phyloP scores from a whole-genome alignment of 2,113 vertebrate species.

The Balaeniceps rex region DNA sequence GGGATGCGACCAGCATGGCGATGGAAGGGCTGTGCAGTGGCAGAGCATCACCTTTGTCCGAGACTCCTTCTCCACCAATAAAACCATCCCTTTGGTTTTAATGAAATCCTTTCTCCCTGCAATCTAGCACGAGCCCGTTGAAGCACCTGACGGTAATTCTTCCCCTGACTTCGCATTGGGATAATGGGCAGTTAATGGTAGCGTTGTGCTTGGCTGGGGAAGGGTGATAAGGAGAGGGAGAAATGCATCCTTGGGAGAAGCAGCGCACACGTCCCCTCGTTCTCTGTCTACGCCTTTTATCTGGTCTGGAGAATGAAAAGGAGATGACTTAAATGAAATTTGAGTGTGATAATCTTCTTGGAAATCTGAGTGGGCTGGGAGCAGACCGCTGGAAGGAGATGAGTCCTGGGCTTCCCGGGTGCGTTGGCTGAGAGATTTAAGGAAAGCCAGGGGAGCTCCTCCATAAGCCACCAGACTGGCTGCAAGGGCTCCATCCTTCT shows the following conservation, averaged over 20 bases:
- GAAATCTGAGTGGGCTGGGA: background rate
- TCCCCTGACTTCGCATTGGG: background rate
- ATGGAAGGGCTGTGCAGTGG: background rate
- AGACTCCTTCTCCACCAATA: no score
- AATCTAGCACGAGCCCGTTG: accelerated
- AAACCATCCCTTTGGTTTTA: background rate
- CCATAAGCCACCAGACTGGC: accelerated
- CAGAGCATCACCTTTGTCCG: background rate
- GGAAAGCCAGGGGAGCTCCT: background rate
- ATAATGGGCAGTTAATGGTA: background rate
- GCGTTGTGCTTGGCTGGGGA: background rate
- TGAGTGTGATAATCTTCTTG: background rate
- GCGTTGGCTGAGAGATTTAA: accelerated
- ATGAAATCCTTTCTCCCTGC: background rate
- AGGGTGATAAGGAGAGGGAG: background rate
- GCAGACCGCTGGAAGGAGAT: background rate
- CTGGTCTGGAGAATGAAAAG: background rate
- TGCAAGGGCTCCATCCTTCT: background rate
- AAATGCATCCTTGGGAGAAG: background rate
- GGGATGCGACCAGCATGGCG: background rate
- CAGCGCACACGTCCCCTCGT: background rate
- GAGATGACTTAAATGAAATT: background rate
- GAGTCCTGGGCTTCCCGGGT: background rate
- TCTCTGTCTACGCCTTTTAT: background rate
- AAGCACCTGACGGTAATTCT: background rate